These are phyloP conservation scores for Otus sunia DNA, from an alignment of 2,113 vertebrate genomes.

Conservation along the genomic window DNA sequence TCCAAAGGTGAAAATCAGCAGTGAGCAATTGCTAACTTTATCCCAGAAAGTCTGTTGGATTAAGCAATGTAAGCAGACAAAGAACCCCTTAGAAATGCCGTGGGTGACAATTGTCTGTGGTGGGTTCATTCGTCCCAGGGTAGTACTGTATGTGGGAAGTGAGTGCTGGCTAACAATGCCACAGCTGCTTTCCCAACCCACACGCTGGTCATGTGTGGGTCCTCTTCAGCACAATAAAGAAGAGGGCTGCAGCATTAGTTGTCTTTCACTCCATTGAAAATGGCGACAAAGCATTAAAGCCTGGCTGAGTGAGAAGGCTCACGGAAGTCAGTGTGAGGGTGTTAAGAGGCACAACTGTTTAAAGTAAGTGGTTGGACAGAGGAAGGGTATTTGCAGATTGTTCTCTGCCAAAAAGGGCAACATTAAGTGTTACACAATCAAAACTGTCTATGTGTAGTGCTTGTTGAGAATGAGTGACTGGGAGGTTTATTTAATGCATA, in stretches of 20 bases:
- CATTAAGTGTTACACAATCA: background rate
- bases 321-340: background rate
- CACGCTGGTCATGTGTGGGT: background rate
- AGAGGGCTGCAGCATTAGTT: background rate
- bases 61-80: background rate
- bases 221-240: constrained; percentile 33
- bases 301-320: background rate
- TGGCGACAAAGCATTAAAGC: constrained; percentile 24
- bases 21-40: background rate
- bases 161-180: constrained; percentile 33
- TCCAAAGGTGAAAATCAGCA: background rate
- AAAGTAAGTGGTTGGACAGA: background rate
- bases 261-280: constrained; percentile 37
- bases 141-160: background rate
- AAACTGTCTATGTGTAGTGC: background rate
- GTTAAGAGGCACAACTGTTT: background rate
- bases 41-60: background rate
- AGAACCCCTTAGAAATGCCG: constrained; percentile 1
- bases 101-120: constrained; percentile 19
- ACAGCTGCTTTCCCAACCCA: constrained; percentile 56
- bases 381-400: background rate
- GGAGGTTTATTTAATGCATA: background rate
- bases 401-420: background rate
- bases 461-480: background rate
- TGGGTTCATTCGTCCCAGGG: background rate